Percentiles rank a stretch among this genome's conserved stretches.
Conservation (phyloP, 1,140 invertebrate genomes). For the Neodiprion fabricii region DNA sequence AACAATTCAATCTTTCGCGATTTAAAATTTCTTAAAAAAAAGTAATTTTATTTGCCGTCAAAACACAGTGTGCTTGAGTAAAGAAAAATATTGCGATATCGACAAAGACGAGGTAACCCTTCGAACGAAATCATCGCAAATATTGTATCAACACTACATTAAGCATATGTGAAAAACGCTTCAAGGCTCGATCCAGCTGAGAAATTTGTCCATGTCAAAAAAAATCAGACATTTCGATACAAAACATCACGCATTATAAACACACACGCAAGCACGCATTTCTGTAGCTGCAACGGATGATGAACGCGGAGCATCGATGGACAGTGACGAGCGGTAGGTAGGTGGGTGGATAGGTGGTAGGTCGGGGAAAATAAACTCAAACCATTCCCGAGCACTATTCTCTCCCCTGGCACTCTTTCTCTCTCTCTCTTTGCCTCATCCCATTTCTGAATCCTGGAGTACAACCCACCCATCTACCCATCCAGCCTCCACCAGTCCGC, state of each 20-base stretch:
- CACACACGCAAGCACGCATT: too few species aligned
- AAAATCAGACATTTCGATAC: too few species aligned
- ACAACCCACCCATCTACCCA: neutral
- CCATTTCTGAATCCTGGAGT: constrained; percentile 3
- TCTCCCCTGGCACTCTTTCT: constrained; percentile 29
- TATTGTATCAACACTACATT: too few species aligned
- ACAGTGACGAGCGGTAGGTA: constrained; percentile 52
- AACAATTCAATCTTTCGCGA: neutral
- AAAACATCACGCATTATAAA: too few species aligned
- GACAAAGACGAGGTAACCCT: constrained; percentile 13
- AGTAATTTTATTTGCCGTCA: too few species aligned
- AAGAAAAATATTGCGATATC: too few species aligned
- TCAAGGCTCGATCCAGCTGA: too few species aligned
- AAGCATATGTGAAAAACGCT: too few species aligned
- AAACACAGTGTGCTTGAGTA: too few species aligned
- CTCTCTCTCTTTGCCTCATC: constrained; percentile 37
- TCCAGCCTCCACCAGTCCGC: constrained; percentile 22
- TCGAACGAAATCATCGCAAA: constrained; percentile 17
- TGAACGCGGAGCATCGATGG: constrained; percentile 36
- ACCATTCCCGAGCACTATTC: constrained; percentile 35
- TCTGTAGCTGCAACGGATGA: too few species aligned
- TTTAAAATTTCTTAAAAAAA: neutral
- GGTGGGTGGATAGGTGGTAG: constrained; percentile 34
- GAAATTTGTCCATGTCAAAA: too few species aligned
- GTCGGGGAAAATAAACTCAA: constrained; percentile 59